Evolutionary conservation across 2,797 vertebrate genomes (phyloP), one percentile per base, ranked within the genome.

Genomic region (Artibeus jamaicensis): DNA sequence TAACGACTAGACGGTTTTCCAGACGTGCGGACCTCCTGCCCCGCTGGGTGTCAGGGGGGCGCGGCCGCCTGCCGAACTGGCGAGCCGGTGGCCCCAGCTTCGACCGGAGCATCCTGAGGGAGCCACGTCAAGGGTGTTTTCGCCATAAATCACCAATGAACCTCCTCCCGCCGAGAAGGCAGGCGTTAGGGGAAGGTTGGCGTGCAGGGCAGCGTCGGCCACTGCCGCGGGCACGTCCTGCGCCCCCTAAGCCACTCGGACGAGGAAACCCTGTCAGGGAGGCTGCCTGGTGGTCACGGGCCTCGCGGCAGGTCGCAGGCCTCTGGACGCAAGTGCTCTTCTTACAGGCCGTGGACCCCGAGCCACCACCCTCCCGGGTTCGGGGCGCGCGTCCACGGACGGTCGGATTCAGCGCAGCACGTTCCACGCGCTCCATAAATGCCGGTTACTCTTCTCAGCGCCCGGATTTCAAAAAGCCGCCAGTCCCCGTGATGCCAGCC

Each of bases 341-440:
- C 83, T 83, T 12, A 16, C 34, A 6, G 22, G 32, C 29, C 21
- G 0, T 26, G 39, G 26, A 2, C 26, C n/a, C n/a, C n/a, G n/a
- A n/a, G n/a, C n/a, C n/a, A n/a, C n/a, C n/a, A 59, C 50, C 42
- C 32, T 88, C 37, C 3, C 3, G 4, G 71, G 77, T 79, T 46
- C 26, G 24, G n/a, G 11, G 32, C 18, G 39, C 67, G 73, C 46
- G 46, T 74, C 21, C 29, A 53, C 16, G 50, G 39, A 53, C 5
- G 11, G 71, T 8, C 9, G 78, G 48, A 10, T 78, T 62, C 39
- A 11, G 9, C 3, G 7, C 3, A 2, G 42, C 12, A 6, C 1
- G 0, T 18, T 15, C 12, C 9, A 14, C 4, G 26, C 46, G 2
- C 22, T 19, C 26, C 0, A 0, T 62, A 18, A 57, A 12, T 44